These are phyloP conservation scores for Rhynchonycteris naso DNA, from an alignment of 2,797 vertebrate species.

Conservation along the genomic window DNA sequence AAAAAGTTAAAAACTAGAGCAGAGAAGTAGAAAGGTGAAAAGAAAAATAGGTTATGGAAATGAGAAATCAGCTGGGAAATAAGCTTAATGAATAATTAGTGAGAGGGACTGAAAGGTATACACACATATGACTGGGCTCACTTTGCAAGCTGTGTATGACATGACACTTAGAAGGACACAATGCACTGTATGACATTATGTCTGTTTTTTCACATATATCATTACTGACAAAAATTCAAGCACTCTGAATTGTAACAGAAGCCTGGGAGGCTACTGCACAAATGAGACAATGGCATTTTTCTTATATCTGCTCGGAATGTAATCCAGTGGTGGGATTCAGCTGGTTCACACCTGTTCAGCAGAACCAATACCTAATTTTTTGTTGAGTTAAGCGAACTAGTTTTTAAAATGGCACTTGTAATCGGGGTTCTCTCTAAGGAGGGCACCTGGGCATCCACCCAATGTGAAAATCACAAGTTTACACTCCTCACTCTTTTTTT, in stretches of 20 bases:
- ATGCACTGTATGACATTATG: not conserved
- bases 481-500: too few relatives aligned
- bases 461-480: too few relatives aligned
- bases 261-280: not conserved
- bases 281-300: not conserved
- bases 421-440: too few relatives aligned
- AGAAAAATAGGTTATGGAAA: conserved; percentile 81
- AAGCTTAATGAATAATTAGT: conserved; percentile 75
- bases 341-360: too few relatives aligned
- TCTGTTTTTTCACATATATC: not conserved
- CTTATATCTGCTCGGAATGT: not conserved
- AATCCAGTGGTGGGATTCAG: too few relatives aligned
- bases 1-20: conserved; percentile 75
- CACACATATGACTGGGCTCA: conserved; percentile 7
- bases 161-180: conserved; percentile 5
- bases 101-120: not conserved
- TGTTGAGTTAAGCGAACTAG: too few relatives aligned
- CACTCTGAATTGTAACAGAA: not conserved
- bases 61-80: conserved; percentile 74
- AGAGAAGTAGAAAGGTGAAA: conserved; percentile 77
- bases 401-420: too few relatives aligned
- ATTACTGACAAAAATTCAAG: conserved; percentile 18
- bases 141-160: not conserved
- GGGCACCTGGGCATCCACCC: too few relatives aligned
- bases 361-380: too few relatives aligned